phyloP scores from a whole-genome alignment of 2,113 vertebrate species.

The Lophotis ruficrista region DNA sequence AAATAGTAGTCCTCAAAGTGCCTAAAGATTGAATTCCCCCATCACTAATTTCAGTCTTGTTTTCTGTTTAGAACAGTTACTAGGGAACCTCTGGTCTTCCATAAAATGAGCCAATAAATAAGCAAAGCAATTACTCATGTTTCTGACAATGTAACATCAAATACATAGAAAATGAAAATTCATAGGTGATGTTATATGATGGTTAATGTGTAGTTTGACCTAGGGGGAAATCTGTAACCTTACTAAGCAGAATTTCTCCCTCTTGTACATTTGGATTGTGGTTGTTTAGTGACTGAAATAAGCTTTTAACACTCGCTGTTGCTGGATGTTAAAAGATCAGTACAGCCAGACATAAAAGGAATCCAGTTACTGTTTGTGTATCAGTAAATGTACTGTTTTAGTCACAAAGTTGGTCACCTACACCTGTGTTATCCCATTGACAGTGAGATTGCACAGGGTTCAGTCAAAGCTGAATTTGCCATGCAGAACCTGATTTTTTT shows the following conservation, averaged over 20 bases:
- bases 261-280: neutral
- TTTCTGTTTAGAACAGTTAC: slow-evolving; percentile 61
- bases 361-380: neutral
- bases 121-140: neutral
- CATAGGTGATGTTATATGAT: neutral
- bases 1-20: slow-evolving; percentile 75
- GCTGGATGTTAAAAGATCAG: neutral
- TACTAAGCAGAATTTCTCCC: neutral
- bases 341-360: neutral
- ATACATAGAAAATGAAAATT: neutral
- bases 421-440: neutral
- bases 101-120: slow-evolving; percentile 48
- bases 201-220: neutral
- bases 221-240: neutral
- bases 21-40: slow-evolving; percentile 71
- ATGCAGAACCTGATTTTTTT: neutral
- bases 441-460: neutral
- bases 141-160: neutral
- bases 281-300: neutral
- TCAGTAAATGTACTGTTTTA: neutral
- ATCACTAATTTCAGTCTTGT: slow-evolving; percentile 49
- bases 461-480: neutral
- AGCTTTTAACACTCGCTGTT: neutral
- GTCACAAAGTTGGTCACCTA: neutral
- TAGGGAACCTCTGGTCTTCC: slow-evolving; percentile 74